These are phyloP conservation scores for Drosophila sucinea DNA, from an alignment of 1,140 invertebrate genomes.

Conservation along the genomic window DNA sequence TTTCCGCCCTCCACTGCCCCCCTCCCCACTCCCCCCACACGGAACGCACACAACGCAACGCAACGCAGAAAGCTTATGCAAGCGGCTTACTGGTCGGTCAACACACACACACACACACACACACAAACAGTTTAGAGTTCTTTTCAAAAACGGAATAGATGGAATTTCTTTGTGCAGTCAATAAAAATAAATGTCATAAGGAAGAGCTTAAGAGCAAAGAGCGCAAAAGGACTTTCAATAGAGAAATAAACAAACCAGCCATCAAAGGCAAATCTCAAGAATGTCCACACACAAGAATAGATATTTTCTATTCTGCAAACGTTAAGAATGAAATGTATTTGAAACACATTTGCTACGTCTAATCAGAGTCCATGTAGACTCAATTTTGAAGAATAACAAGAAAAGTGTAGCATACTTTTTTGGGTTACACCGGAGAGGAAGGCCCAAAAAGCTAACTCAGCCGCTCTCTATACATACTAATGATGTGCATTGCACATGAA, in stretches of 20 bases:
- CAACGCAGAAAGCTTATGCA: slow-evolving; percentile 38
- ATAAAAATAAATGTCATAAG: slow-evolving; percentile 81
- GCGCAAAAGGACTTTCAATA: slow-evolving; percentile 56
- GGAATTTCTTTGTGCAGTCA: slow-evolving; percentile 52
- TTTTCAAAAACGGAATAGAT: slow-evolving; percentile 19
- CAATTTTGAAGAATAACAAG: slow-evolving; percentile 58
- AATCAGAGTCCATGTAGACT: slow-evolving; percentile 64
- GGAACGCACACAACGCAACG: background rate
- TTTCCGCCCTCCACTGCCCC: background rate
- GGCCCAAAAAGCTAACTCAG: slow-evolving; percentile 22
- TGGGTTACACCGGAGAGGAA: background rate
- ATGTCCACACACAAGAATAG: background rate
- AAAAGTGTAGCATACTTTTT: slow-evolving; percentile 65
- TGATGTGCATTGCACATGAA: slow-evolving; percentile 75
- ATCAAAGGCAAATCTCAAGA: slow-evolving; percentile 5
- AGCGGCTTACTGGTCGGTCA: slow-evolving; percentile 51
- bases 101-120: slow-evolving; percentile 31
- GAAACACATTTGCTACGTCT: slow-evolving; percentile 28
- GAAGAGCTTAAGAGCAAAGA: slow-evolving; percentile 67
- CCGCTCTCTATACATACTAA: slow-evolving; percentile 71
- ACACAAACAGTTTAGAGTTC: slow-evolving; percentile 50
- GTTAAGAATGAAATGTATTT: background rate
- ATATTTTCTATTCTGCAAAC: background rate
- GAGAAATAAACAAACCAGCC: slow-evolving; percentile 43
- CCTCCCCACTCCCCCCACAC: background rate